These are phyloP conservation scores for Bombus soroeensis DNA, from an alignment of 1,140 invertebrate genomes.

Conservation along the genomic window DNA sequence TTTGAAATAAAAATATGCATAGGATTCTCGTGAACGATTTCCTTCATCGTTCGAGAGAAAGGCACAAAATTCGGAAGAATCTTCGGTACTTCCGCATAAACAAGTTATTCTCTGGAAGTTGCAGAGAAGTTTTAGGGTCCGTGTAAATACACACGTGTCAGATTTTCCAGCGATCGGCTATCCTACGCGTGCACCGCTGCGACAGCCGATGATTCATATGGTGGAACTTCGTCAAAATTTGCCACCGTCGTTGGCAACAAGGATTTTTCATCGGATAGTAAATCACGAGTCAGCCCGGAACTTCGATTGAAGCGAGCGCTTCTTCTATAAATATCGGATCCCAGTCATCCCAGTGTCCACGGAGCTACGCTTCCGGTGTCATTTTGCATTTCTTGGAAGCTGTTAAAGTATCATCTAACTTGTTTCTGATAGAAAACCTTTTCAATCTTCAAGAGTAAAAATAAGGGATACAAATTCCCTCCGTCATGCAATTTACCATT, in stretches of 20 bases:
- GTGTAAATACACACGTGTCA: neutral
- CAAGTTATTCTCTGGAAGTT: neutral
- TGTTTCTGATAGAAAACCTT: neutral
- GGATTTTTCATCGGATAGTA: slow-evolving; percentile 18
- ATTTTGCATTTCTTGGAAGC: neutral
- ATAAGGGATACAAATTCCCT: neutral
- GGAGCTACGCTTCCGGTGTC: slow-evolving; percentile 11
- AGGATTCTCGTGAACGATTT: neutral
- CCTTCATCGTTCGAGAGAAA: neutral
- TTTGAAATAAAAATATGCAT: neutral
- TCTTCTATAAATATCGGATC: slow-evolving; percentile 30
- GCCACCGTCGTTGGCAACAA: neutral
- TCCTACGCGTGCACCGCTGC: neutral
- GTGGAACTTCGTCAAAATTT: neutral
- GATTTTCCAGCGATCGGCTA: neutral
- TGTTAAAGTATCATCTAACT: neutral
- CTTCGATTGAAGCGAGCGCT: neutral
- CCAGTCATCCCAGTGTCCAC: neutral
- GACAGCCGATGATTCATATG: neutral
- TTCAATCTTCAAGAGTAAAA: neutral
- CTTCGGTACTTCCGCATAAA: neutral
- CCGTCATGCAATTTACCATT: neutral
- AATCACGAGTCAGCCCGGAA: slow-evolving; percentile 2
- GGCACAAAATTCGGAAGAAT: neutral
- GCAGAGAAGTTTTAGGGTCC: neutral